Evolutionary conservation across 2,797 vertebrate species (phyloP), one percentile per base, ranked within the genome.

Genomic region (Emys orbicularis): DNA sequence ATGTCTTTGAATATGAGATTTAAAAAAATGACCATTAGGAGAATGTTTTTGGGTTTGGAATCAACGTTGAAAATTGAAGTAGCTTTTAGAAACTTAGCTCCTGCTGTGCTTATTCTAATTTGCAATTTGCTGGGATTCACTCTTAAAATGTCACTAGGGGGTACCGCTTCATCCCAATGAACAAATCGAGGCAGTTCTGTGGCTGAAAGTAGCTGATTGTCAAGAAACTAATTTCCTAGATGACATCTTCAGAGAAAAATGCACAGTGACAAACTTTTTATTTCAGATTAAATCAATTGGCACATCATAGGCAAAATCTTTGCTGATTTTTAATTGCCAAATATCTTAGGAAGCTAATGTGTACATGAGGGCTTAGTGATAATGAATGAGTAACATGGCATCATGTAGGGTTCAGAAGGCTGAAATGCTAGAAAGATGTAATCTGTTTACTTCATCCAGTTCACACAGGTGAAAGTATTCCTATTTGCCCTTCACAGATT

Each of bases 51-150:
- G 44, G 68, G 54, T 94, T 68, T 94, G 90, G 68, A 97, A 95
- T 97, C 97, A 95, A 97, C 97, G 94, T 49, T 87, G 90, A 93
- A 72, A n/a, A 37, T 86, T 97, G 93, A 97, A 97, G 96, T 90
- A 96, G 90, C 96, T 97, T 97, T 97, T 95, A 97, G 97, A 96
- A 37, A 87, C 86, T 96, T 84, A 84, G 16, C 37, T 96, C 96
- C 89, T 95, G 94, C 95, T 95, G 95, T 84, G 94, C 53, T 92
- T 93, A 50, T 52, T 92, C 95, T 97, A 95, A 97, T 97, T 95
- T 96, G 89, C 88, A 90, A 88, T 96, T 94, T 91, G 93, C 89
- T 96, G 90, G 94, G 95, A 95, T 94, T 81, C 92, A 65, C 88
- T 91, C 95, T 95, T 84, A 97, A 77, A 95, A 92, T 97, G 84